Base-by-base conservation (phyloP, 2,797 vertebrate genomes). In the Scolopax rusticola region DNA sequence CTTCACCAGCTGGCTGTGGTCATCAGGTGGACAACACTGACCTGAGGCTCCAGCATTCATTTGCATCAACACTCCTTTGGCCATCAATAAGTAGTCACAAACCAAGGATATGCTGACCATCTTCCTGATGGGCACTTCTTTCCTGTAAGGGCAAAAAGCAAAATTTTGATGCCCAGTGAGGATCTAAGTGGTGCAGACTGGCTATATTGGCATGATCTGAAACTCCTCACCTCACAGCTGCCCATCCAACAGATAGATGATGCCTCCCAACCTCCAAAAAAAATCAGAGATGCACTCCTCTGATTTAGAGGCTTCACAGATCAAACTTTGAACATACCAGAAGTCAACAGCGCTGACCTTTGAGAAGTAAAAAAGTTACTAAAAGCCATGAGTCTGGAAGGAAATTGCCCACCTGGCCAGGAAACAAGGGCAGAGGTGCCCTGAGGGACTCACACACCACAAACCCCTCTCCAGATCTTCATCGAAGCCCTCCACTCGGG, bases 401-500 rank as follows among this genome's bases (percentile, higher is more conserved):
- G 41, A 51, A 78, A 60, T 33, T 32, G 10, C 19, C 25, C 4
- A 3, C 13, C 25, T 4, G 1, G 2, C 11, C 24, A 60, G 70
- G n/a, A 15, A 40, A 47, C 51, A 48, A 21, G 14, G 17, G 30
- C 16, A 82, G 77, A 59, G 4, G 2, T 23, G 12, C 9, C 41
- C 17, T 7, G 36, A 38, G 9, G 41, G 36, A 81, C 20, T 40
- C 24, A 17, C 24, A 32, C 19, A 27, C 5, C 32, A 11, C 38
- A 54, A 38, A 25, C 4, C 3, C 13, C 23, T 45, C 70, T 27
- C 30, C 41, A 79, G 60, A 61, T 19, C 38, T 60, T 56, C 70
- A 17, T 1, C 0, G 0, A 89, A 84, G 20, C 28, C 17, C 17
- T 54, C 33, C 47, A 9, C 12, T 18, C 0, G 7, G 91, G 40